Conservation (phyloP, 2,113 vertebrate species). For the Strigops habroptila region DNA sequence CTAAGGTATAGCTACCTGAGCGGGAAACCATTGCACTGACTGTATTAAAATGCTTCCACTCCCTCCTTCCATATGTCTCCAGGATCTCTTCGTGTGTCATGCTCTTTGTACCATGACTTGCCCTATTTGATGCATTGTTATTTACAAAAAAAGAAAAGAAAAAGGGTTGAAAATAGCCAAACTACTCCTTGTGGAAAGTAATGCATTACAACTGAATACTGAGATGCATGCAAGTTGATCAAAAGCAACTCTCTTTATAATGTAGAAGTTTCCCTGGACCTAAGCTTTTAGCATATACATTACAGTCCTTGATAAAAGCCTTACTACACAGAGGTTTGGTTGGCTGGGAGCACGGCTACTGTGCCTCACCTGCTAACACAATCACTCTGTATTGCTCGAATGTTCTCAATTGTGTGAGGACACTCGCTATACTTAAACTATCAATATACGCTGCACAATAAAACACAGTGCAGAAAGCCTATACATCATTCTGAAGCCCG, state of each 20-base stretch:
- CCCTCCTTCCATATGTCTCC: conserved; percentile 80
- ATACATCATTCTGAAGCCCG: conserved; percentile 29
- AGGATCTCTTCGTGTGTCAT: conserved; percentile 81
- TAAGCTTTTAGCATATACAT: conserved; percentile 7
- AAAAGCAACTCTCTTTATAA: not conserved
- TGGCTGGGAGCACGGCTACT: not conserved
- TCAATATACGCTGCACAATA: conserved; percentile 39
- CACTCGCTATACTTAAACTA: conserved; percentile 24
- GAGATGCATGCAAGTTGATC: not conserved
- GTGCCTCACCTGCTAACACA: conserved; percentile 54
- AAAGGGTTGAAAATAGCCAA: not conserved
- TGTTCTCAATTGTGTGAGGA: conserved; percentile 61
- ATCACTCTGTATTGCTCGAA: conserved; percentile 39
- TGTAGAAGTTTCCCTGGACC: not conserved
- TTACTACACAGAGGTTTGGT: not conserved
- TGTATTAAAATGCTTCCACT: conserved; percentile 89
- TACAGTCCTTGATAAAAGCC: not conserved
- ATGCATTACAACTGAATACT: not conserved
- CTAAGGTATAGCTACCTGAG: conserved; percentile 77
- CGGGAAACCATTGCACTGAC: conserved; percentile 83
- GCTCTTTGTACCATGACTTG: conserved; percentile 85
- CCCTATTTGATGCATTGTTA: conserved; percentile 66
- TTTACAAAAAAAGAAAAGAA: not conserved
- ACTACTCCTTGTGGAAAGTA: not conserved
- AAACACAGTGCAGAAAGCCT: conserved; percentile 47